Evolutionary conservation across 1,140 invertebrate genomes (phyloP).

Genomic region (Euwallacea similis): DNA sequence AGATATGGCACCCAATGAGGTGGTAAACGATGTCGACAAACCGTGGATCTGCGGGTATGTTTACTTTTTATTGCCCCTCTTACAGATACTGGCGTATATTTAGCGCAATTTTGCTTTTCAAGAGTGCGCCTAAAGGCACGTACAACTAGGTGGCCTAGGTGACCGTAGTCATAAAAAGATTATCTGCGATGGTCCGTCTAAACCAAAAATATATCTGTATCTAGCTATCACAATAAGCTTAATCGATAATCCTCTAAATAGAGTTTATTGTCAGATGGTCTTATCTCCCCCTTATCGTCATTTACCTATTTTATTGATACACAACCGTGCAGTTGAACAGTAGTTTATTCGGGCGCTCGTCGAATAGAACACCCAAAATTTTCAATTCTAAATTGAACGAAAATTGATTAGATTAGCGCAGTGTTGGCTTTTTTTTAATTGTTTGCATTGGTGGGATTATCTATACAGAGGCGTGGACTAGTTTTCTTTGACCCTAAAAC

Average conservation of each 20-base stretch:
- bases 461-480: neutral
- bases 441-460: neutral
- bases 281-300: slow-evolving; percentile 34
- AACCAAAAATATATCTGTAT: neutral
- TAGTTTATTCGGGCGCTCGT: slow-evolving; percentile 30
- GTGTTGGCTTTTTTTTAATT: slow-evolving; percentile 16
- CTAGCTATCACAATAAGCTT: slow-evolving; percentile 5
- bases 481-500: neutral
- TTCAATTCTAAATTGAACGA: slow-evolving; percentile 1
- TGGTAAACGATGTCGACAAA: slow-evolving; percentile 1
- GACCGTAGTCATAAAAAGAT: no score
- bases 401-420: slow-evolving; percentile 28
- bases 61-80: neutral
- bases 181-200: neutral
- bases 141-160: no score
- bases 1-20: neutral
- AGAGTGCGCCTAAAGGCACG: no score
- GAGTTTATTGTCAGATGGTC: slow-evolving; percentile 19
- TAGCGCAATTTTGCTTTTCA: neutral
- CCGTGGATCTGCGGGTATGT: neutral
- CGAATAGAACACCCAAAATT: slow-evolving; percentile 13
- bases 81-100: neutral
- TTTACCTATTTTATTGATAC: slow-evolving; percentile 34
- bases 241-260: slow-evolving; percentile 35
- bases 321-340: slow-evolving; percentile 34